Evolutionary conservation across 2,888 invertebrate species (phyloP), one percentile per base, ranked within the genome.

Genomic region (Tridacna gigas): DNA sequence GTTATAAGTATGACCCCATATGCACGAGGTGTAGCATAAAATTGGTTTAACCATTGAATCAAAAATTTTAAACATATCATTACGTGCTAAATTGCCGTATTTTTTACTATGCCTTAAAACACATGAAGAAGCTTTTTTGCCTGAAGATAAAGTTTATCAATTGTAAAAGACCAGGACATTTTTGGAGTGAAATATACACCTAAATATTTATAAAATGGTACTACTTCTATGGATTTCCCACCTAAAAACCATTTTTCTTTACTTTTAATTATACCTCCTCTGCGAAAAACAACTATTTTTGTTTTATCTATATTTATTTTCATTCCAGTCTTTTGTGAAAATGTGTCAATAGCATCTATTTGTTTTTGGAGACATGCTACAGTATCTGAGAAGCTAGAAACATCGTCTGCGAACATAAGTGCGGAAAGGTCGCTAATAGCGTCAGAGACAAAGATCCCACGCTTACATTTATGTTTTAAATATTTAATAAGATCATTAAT

Each of bases 251-350:
- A 67, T 18, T 67, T 47, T 51, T 66, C 77, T 48, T 2, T 67
- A n/a, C 28, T 65, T 56, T 67, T 77, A n/a, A 77, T 11, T 48
- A 28, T 15, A 48, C 77, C 67, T 67, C 66, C 66, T n/a, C 25
- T 69, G n/a, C 69, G 45, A 28, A 69, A 69, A 47, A 69, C 69
- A 28, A 66, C 28, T 12, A 66, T 25, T 66, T 26, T 26, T 15
- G 66, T 66, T 69, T 69, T 69, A 45, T 25, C 20, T 20, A 47
- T 12, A 45, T 77, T 77, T 12, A 77, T 11, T 48, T 65, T 26
- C 77, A 77, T 77, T 15, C 77, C 77, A 48, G 51, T 65, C 22
- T 65, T 48, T 5, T 77, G 51, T 63, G 47, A 77, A 12, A 77
- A 77, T 9, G 22, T 28, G 47, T 45, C 1, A 48, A 77, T 74